Base-by-base conservation (phyloP, 2,797 vertebrate genomes). In the Scarus forsteni region DNA sequence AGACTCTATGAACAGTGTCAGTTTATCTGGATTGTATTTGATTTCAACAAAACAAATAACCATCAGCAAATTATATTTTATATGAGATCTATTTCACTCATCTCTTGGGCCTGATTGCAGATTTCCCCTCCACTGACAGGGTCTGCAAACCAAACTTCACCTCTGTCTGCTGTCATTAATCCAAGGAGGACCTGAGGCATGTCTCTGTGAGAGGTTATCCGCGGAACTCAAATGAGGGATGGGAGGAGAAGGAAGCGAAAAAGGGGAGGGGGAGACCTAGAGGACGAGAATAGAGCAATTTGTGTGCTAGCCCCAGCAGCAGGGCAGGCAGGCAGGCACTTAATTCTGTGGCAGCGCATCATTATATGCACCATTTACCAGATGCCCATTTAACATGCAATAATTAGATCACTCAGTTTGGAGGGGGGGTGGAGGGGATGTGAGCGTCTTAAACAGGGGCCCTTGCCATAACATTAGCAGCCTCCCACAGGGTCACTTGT, bases 381-480 rank as follows among this genome's bases (percentile, higher is more conserved):
- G 93, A 94, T 94, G 94, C 93, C 93, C 92, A 95, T 95, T 95
- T 95, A 95, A 95, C 94, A 95, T 94, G 93, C 94, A 95, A 94
- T 95, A 95, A 95, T 95, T 95, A 94, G 94, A 95, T 94, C 93
- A 92, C 91, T 89, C 92, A 90, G 81, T 91, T 92, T 81, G 83
- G 86, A 79, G 88, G 62, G 40, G 46, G 42, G 58, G 82, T 82
- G 79, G 77, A 71, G 10, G 77, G 81, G 84, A 90, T 46, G 66
- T 86, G 79, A 86, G 76, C 87, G 89, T 88, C 86, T 91, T 92
- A 92, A 94, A 93, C 84, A 86, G 88, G 88, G 83, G 90, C 90
- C 88, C 89, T 83, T 90, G 92, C 88, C 91, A 93, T 92, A 94
- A 94, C 89, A 91, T 94, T 92, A 93, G 87, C 87, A 80, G 72